A percentile compares a stretch with the other conserved stretches of the same genome.
Conservation (phyloP, 2,113 vertebrate species). For the Balaeniceps rex region DNA sequence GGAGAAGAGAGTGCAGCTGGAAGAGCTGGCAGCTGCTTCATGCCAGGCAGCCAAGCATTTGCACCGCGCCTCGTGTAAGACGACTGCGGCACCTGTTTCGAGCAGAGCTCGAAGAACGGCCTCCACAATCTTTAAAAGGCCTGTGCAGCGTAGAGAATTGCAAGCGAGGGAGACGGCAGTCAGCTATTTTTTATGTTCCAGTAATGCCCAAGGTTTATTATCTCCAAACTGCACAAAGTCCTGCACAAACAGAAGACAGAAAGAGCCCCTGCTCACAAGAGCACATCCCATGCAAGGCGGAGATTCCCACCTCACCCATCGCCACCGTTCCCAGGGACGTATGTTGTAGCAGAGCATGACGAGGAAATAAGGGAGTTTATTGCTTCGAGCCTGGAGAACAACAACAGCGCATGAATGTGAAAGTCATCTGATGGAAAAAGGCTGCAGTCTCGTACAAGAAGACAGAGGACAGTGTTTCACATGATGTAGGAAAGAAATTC, state of each 20-base stretch:
- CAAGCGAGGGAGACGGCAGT: not conserved
- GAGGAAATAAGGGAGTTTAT: not conserved
- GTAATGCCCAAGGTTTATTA: not conserved
- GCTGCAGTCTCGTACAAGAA: not conserved
- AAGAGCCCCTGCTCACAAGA: not conserved
- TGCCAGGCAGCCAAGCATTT: not conserved
- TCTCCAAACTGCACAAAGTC: not conserved
- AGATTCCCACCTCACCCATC: not conserved
- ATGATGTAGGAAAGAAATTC: not conserved
- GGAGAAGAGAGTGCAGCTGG: not conserved
- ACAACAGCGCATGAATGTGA: not conserved
- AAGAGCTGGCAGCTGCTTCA: not conserved
- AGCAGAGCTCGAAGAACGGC: not conserved
- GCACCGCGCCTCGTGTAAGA: not conserved
- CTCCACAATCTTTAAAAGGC: not conserved
- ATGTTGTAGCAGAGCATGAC: not conserved
- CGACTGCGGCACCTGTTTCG: not conserved
- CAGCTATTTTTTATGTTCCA: not conserved
- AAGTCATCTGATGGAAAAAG: not conserved
- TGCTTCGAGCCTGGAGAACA: not conserved
- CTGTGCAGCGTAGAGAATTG: not conserved
- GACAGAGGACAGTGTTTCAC: not conserved
- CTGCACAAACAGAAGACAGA: not conserved
- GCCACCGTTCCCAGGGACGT: not conserved
- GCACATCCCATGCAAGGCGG: rapidly evolving